Evolutionary conservation across 2,888 invertebrate species (phyloP).

Genomic region (Phymatocera aterrima): DNA sequence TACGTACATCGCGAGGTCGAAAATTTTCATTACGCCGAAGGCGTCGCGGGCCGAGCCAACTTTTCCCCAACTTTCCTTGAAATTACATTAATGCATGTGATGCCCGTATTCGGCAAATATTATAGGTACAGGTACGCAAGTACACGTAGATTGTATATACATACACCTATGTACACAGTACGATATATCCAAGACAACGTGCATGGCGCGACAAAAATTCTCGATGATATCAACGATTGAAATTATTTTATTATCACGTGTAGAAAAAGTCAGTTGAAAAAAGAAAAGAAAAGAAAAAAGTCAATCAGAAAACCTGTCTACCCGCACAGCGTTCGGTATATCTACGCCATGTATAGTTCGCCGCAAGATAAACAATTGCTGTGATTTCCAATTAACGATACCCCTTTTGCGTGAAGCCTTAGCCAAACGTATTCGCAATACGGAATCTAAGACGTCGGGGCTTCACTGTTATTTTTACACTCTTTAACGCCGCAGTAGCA

Average conservation of each 20-base stretch:
- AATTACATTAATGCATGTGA: not conserved
- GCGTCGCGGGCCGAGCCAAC: no score
- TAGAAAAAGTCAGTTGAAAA: no score
- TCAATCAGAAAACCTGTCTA: not conserved
- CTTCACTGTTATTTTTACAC: constrained; percentile 38
- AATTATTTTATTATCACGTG: no score
- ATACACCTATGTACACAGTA: no score
- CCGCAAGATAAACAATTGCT: constrained; percentile 18
- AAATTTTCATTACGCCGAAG: constrained; percentile 3
- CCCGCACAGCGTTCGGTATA: no score
- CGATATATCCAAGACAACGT: no score
- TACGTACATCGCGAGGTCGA: no score
- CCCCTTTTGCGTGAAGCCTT: constrained; percentile 13
- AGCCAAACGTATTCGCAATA: not conserved
- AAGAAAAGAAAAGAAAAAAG: not conserved
- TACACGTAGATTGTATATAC: no score
- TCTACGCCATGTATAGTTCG: no score
- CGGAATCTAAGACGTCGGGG: constrained; percentile 22
- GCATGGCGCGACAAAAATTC: no score
- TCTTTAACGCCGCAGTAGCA: not conserved
- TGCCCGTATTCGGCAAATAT: not conserved
- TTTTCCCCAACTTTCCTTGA: constrained; percentile 37
- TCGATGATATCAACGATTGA: no score
- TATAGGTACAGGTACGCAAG: not conserved
- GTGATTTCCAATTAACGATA: constrained; percentile 32